A percentile compares a stretch with the other conserved stretches of the same genome.
phyloP scores from a whole-genome alignment of 2,113 vertebrate species.

The Amphiprion ocellaris region DNA sequence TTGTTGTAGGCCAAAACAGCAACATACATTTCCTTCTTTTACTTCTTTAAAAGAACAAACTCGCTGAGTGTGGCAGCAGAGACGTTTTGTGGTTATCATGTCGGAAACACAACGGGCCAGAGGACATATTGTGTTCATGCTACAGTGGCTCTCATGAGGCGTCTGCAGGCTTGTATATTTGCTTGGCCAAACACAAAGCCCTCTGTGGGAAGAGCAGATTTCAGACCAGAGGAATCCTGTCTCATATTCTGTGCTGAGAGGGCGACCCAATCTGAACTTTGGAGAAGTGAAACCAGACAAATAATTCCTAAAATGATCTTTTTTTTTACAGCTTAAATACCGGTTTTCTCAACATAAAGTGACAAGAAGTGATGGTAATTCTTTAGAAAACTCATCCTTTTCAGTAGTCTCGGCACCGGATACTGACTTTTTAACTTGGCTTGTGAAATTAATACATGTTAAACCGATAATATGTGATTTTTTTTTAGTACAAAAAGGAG shows the following conservation, averaged over 20 bases:
- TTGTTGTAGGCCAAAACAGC: background rate
- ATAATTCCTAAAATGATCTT: background rate
- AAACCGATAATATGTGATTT: background rate
- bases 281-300: background rate
- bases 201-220: constrained; percentile 46
- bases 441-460: background rate
- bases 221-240: constrained; percentile 21
- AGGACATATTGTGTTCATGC: constrained; percentile 41
- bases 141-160: constrained; percentile 37
- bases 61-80: constrained; percentile 11
- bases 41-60: background rate
- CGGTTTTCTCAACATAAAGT: background rate
- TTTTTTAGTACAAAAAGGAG: no score
- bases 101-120: constrained; percentile 45
- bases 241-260: background rate
- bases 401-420: no score
- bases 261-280: constrained; percentile 26
- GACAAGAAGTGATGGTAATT: background rate
- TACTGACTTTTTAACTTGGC: no score
- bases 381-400: background rate
- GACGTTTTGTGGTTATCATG: constrained; percentile 45
- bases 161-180: constrained; percentile 22
- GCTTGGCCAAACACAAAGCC: constrained; percentile 41
- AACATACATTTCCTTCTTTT: background rate
- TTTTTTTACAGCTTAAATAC: background rate